Evolutionary conservation across 1,140 invertebrate genomes (phyloP).

Genomic region (Magallana gigas): DNA sequence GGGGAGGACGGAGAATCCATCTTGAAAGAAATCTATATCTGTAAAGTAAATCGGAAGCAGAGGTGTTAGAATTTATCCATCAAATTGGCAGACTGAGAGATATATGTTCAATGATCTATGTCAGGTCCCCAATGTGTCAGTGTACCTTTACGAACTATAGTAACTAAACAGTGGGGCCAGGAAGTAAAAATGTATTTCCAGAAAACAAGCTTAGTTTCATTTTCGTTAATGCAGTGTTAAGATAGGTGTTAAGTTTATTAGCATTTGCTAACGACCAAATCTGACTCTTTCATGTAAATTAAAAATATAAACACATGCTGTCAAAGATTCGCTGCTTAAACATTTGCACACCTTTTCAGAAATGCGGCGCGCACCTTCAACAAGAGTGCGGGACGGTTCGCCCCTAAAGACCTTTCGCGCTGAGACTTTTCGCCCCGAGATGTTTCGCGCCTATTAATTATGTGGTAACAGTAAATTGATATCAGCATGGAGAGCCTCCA

Average conservation of each 20-base stretch:
- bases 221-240: neutral
- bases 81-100: no score
- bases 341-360: neutral
- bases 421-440: no score
- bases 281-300: neutral
- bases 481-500: no score
- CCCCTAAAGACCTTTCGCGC: no score
- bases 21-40: neutral
- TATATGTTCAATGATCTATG: no score
- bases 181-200: constrained; percentile 22
- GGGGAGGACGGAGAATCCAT: constrained; percentile 67
- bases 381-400: no score
- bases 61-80: no score
- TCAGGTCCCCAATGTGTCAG: no score
- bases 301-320: neutral
- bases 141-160: no score
- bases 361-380: constrained; percentile 6
- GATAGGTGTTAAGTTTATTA: no score
- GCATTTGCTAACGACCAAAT: neutral
- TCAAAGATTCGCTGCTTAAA: neutral
- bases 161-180: neutral
- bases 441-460: no score
- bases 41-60: neutral
- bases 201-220: constrained; percentile 16
- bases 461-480: no score